Percentiles rank a stretch among this genome's conserved stretches.
phyloP scores from a whole-genome alignment of 2,888 invertebrate species.

The Eristalis arbustorum region DNA sequence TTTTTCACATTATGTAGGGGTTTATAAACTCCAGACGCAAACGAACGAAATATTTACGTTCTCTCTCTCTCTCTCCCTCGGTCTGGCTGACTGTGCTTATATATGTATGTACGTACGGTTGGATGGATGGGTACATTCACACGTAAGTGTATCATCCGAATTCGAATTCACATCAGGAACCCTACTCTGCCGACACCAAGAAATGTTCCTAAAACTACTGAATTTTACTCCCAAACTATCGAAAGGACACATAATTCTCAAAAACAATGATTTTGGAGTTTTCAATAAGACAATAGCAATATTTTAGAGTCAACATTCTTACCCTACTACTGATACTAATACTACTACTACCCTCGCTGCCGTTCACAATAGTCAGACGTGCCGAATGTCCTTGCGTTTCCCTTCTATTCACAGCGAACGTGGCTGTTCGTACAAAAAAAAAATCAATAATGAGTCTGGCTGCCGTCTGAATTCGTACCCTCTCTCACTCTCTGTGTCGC shows the following conservation, averaged over 20 bases:
- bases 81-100: not conserved
- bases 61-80: not conserved
- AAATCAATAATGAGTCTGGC: slow-evolving; percentile 68
- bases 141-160: slow-evolving; percentile 54
- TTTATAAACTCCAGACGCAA: slow-evolving; percentile 76
- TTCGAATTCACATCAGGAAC: slow-evolving; percentile 24
- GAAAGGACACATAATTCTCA: not conserved
- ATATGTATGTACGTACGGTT: not conserved
- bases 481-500: not conserved
- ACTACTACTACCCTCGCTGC: not conserved
- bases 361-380: not conserved
- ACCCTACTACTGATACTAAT: slow-evolving; percentile 20
- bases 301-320: slow-evolving; percentile 14
- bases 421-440: slow-evolving; percentile 35
- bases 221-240: not conserved
- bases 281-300: slow-evolving; percentile 10
- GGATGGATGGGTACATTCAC: slow-evolving; percentile 43
- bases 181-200: not conserved
- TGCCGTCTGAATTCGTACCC: slow-evolving; percentile 66
- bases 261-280: not conserved
- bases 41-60: slow-evolving; percentile 69
- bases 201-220: not conserved
- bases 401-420: slow-evolving; percentile 38
- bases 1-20: slow-evolving; percentile 77
- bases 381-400: slow-evolving; percentile 64